Evolutionary conservation across 1,140 invertebrate genomes (phyloP).

Genomic region (Drosophila setifemur): DNA sequence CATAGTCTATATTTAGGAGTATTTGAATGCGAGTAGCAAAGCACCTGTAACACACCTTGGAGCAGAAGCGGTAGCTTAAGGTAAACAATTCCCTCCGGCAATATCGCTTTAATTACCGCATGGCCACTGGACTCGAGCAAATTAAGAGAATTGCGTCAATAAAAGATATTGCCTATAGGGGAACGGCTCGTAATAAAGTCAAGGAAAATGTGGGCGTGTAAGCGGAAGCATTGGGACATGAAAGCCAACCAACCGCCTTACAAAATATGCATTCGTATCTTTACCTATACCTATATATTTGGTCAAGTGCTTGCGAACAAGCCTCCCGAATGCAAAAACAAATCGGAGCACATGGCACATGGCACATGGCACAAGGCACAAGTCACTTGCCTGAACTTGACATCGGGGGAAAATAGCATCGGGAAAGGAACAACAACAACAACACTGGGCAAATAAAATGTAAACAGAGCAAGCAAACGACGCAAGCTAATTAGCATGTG

Average conservation of each 20-base stretch:
- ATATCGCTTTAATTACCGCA: slow-evolving; percentile 42
- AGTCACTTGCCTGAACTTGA: slow-evolving; percentile 50
- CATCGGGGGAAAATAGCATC: slow-evolving; percentile 15
- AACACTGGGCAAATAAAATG: slow-evolving; percentile 15
- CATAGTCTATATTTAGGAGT: slow-evolving; percentile 27
- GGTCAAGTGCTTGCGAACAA: slow-evolving; percentile 26
- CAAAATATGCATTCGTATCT: neutral
- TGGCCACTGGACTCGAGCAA: slow-evolving; percentile 40
- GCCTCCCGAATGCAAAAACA: slow-evolving; percentile 20
- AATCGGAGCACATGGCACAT: slow-evolving; percentile 3
- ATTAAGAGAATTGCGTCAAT: slow-evolving; percentile 45
- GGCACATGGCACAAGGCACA: slow-evolving; percentile 13
- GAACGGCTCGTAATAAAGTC: slow-evolving; percentile 9
- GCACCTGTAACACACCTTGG: slow-evolving; percentile 14
- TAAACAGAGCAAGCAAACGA: slow-evolving; percentile 54
- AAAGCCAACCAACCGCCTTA: slow-evolving; percentile 1
- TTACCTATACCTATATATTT: neutral
- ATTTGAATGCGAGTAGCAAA: neutral
- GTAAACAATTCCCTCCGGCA: slow-evolving; percentile 6
- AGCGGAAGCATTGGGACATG: slow-evolving; percentile 27
- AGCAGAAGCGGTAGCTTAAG: neutral
- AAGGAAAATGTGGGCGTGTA: slow-evolving; percentile 36
- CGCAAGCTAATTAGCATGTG: slow-evolving; percentile 67
- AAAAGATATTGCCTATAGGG: slow-evolving; percentile 39
- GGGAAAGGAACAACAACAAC: neutral